Base-by-base conservation (phyloP, 2,797 vertebrate species). In the Hafferia zeledoni region DNA sequence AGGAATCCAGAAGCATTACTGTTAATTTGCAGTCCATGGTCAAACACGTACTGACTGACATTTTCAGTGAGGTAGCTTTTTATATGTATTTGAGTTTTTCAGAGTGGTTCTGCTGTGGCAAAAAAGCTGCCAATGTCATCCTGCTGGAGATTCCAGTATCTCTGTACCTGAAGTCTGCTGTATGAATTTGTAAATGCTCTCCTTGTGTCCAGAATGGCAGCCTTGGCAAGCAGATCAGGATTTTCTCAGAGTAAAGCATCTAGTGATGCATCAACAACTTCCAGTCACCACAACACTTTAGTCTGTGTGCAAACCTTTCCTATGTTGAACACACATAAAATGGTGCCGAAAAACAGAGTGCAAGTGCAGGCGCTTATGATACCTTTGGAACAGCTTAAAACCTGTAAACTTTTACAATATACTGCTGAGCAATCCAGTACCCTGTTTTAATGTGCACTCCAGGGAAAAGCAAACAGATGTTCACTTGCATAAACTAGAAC, bases 301-400 rank as follows among this genome's bases (percentile, higher is more conserved):
- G 25, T 84, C 25, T 13, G 2, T 5, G 15, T 52, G 7, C 27
- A 71, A 60, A 20, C 33, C 18, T 57, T 69, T 39, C 24, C 27
- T 1, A 1, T 2, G 0, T 3, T 50, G n/a, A 44, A 28, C 8
- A 10, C 37, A 37, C 8, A 6, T 68, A 16, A 77, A 35, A 80
- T 63, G 17, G 27, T 60, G n/a, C 13, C 43, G 80, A 64, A 47
- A 52, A 81, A 63, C 13, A 31, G 31, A 76, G 39, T 23, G 8
- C 7, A 24, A 63, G 31, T 23, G 6, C 43, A 80, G 37, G 43
- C 35, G 3, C 12, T 87, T 17, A 24, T 17, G 23, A 9, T 37
- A 9, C 19, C 11, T 78, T 43, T 37, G 28, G 60, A 85, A n/a
- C 8, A 80, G 33, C 41, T 49, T 23, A 46, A 80, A n/a, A 52